Evolutionary conservation across 2,113 vertebrate species (phyloP).

Genomic region (Ameiurus melas): DNA sequence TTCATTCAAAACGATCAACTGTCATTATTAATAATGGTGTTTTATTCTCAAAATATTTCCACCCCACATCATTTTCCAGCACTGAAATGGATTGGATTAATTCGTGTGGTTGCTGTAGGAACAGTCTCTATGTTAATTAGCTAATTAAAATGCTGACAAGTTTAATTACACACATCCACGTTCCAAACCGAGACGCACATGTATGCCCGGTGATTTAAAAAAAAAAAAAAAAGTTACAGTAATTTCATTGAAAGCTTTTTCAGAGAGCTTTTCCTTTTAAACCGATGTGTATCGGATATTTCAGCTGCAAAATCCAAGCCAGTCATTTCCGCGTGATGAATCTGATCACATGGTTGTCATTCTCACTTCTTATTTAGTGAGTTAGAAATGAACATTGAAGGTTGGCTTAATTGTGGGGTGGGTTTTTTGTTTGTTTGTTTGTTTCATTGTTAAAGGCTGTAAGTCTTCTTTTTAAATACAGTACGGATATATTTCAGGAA

Average conservation of each 20-base stretch:
- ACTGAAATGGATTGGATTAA: slow-evolving; percentile 32
- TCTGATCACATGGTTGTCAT: slow-evolving; percentile 32
- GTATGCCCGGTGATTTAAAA: not conserved
- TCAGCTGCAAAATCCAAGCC: not conserved
- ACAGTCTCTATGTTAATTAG: slow-evolving; percentile 50
- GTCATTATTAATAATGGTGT: not conserved
- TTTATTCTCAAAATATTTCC: not conserved
- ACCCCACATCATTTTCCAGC: slow-evolving; percentile 23
- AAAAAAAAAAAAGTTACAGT: not conserved
- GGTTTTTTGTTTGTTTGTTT: not conserved
- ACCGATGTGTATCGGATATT: not conserved
- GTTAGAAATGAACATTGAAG: not conserved
- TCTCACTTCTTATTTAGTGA: slow-evolving; percentile 29
- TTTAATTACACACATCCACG: slow-evolving; percentile 36
- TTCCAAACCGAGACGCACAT: not conserved
- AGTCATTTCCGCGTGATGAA: too few relatives aligned
- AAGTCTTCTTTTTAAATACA: not conserved
- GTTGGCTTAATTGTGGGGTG: not conserved
- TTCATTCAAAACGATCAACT: not conserved
- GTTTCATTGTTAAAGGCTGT: not conserved
- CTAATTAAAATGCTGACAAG: slow-evolving; percentile 46
- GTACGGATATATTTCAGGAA: not conserved
- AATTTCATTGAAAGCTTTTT: not conserved
- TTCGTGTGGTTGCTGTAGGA: slow-evolving; percentile 47
- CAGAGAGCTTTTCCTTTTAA: not conserved